Base-by-base conservation (phyloP, 1,140 invertebrate species). In the Formica exsecta region DNA sequence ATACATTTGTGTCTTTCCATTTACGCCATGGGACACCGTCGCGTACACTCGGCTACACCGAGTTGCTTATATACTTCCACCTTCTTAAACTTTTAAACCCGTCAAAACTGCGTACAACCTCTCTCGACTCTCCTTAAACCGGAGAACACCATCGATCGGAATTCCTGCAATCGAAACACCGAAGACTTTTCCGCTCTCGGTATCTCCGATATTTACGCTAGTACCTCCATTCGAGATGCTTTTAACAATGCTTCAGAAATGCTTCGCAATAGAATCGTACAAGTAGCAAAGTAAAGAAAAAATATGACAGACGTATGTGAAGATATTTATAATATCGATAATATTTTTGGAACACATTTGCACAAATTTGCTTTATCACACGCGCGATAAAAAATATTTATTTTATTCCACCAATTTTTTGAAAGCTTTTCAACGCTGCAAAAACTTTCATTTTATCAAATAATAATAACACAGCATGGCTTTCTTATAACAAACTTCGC, bases 1-100 rank as follows among this genome's bases (percentile, higher is more conserved):
- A 93, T 93, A 93, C 91, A 93, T 93, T 93, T 92, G 90, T 91
- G 90, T 92, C 91, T 93, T 92, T 93, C 92, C 87, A 90, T 90
- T 90, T 90, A 90, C 86, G 86, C 88, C 84, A 51, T 64, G 79
- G 68, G 79, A 89, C 74, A 79, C 38, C 16, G 54, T 44, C 59
- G 41, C 44, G 3, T 22, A 38, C 36, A 38, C 22, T 64, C 44
- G 48, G 48, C 38, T 68, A 61, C 76, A 38, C 65, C 68, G 48
- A 51, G 48, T 70, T 61, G 71, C 9, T 38, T 87, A 79, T 51
- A 51, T 51, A 51, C 79, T 84, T 87, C 32, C 66, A 74, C 73
- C 80, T 87, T 85, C 79, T 90, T 90, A 90, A 90, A 90, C 88
- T 90, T 90, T 90, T 90, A 90, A 90, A 89, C 88, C 79, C 64